A percentile compares a stretch with the other conserved stretches of the same genome.
phyloP scores from a whole-genome alignment of 2,888 invertebrate genomes.

The Dromius quadrimaculatus region DNA sequence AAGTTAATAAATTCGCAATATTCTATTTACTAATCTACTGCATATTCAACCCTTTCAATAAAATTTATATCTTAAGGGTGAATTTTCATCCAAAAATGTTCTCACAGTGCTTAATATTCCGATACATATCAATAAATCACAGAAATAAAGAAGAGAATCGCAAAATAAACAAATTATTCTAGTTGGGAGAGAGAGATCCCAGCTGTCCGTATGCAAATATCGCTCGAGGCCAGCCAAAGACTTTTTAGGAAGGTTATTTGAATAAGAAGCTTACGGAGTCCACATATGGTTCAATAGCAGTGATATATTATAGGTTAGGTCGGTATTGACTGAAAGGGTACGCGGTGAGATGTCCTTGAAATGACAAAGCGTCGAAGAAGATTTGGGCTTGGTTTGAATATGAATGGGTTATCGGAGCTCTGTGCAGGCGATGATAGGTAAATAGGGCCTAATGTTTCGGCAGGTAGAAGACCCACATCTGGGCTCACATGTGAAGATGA shows the following conservation, averaged over 20 bases:
- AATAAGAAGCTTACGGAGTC: conserved; percentile 45
- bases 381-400: conserved; percentile 45
- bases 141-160: conserved; percentile 30
- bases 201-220: conserved; percentile 45
- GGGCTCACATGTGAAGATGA: neutral
- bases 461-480: conserved; percentile 6
- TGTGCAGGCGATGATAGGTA: conserved; percentile 50
- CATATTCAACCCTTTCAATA: conserved; percentile 17
- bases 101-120: conserved; percentile 33
- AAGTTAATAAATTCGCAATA: conserved; percentile 39
- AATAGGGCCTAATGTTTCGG: conserved; percentile 40
- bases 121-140: conserved; percentile 46
- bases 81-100: conserved; percentile 3
- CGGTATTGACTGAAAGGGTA: conserved; percentile 32
- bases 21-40: neutral
- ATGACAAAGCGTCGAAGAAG: conserved; percentile 45
- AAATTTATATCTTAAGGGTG: conserved; percentile 21
- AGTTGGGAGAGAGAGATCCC: neutral
- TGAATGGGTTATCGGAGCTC: conserved; percentile 35
- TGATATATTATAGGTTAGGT: conserved; percentile 45
- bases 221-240: conserved; percentile 15
- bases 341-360: conserved; percentile 38
- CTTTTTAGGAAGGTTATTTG: conserved; percentile 41
- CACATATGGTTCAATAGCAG: conserved; percentile 43
- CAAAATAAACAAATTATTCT: conserved; percentile 45